Base-by-base conservation (phyloP, 2,888 invertebrate species). In the Chloroclysta siterata region DNA sequence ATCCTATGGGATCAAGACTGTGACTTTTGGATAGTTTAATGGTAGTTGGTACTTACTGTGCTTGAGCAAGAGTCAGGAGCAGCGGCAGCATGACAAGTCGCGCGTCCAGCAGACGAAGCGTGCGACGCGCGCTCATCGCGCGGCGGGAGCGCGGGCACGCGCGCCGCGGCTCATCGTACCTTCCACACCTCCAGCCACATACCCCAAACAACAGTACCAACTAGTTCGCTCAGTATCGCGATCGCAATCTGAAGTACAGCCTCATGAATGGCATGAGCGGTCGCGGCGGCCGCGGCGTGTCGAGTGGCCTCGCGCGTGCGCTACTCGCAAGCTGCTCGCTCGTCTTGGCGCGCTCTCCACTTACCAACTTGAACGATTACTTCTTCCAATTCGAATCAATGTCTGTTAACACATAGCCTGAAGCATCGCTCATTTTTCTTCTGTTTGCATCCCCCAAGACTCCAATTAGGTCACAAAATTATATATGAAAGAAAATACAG, bases 231-330 rank as follows among this genome's bases (percentile, higher is more conserved):
- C 51, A 28, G 36, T 80, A 81, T 82, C 80, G 79, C 36, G 33
- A 77, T 79, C 81, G 72, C 79, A 77, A 80, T 78, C 76, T 76
- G 68, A 68, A 72, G 64, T 70, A 71, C 70, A 59, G 72, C 63
- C 66, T 68, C 66, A 63, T 61, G 68, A 71, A 72, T 68, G 75
- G 81, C 86, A 80, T 80, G 89, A 84, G 88, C 85, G 82, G 74
- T 80, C 88, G 80, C 83, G 81, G 76, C 84, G 86, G 78, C 80
- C 59, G 81, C 85, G 81, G 72, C 80, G 74, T 78, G 73, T 83
- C 78, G 83, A 90, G 84, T 93, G 93, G 64, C 85, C 83, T 82
- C 90, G 92, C 93, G 93, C 93, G 80, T 92, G 92, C 92, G 92
- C 90, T 82, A 70, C 81, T 70, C 72, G 63, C 69, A 68, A 72